Conservation (phyloP, 2,888 invertebrate genomes). For the Ophion slaviceki region DNA sequence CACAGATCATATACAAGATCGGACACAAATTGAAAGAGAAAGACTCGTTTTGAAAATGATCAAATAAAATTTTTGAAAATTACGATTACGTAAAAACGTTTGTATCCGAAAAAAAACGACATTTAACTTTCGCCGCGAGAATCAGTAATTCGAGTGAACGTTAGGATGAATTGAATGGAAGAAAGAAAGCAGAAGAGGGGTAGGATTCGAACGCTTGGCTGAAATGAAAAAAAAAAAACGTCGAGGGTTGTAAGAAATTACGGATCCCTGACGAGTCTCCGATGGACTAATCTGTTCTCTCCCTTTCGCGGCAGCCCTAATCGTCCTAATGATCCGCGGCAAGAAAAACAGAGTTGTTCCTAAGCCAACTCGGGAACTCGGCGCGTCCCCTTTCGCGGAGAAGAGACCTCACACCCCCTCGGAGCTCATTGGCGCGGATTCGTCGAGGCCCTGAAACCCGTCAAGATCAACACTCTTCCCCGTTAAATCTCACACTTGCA, state of each 20-base stretch:
- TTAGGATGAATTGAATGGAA: slow-evolving; percentile 18
- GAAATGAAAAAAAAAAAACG: slow-evolving; percentile 46
- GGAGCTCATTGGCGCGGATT: slow-evolving; percentile 70
- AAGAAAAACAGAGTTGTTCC: slow-evolving; percentile 82
- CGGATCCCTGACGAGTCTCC: slow-evolving; percentile 29
- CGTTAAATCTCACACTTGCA: slow-evolving; percentile 71
- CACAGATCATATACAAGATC: not conserved
- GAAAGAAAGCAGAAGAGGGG: slow-evolving; percentile 29
- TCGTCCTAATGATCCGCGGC: slow-evolving; percentile 83
- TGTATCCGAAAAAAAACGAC: not conserved
- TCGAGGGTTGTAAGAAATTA: slow-evolving; percentile 58
- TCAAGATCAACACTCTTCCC: slow-evolving; percentile 72
- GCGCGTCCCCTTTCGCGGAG: slow-evolving; percentile 73
- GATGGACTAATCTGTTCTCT: slow-evolving; percentile 79
- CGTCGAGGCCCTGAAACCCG: slow-evolving; percentile 73
- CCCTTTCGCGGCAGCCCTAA: slow-evolving; percentile 81
- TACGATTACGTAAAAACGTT: not conserved
- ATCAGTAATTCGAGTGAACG: slow-evolving; percentile 18
- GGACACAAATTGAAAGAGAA: not conserved
- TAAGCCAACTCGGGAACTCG: slow-evolving; percentile 79
- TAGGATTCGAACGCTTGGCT: slow-evolving; percentile 49
- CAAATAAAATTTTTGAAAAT: not conserved
- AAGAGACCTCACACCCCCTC: slow-evolving; percentile 72
- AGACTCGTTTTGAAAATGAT: not conserved
- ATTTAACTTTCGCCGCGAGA: not conserved